These are phyloP conservation scores for Psittacula derbiana DNA, from an alignment of 2,797 vertebrate species.

Conservation along the genomic window DNA sequence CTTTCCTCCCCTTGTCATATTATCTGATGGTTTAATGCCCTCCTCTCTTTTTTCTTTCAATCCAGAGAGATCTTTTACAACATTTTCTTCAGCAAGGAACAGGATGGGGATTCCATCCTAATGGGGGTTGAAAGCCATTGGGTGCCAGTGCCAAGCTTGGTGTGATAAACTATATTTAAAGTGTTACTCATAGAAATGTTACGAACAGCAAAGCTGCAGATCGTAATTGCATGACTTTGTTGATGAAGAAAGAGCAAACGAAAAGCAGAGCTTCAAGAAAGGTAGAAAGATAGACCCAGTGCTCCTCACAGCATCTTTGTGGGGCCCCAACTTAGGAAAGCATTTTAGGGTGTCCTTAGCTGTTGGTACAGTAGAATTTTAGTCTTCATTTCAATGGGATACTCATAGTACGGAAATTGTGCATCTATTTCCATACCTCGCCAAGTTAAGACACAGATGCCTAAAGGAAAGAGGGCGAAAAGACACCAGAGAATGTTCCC, in stretches of 20 bases:
- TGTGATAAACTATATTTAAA: background rate
- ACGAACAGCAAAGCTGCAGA: background rate
- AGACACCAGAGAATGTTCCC: background rate
- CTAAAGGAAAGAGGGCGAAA: background rate
- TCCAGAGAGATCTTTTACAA: background rate
- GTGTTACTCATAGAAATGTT: background rate
- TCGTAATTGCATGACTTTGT: background rate
- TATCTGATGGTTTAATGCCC: background rate
- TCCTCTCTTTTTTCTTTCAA: background rate
- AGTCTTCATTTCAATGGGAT: background rate
- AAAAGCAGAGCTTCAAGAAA: background rate
- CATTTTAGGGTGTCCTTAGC: background rate
- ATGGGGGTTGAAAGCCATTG: background rate
- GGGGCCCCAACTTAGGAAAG: background rate
- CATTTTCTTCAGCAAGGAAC: background rate
- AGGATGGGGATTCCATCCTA: background rate
- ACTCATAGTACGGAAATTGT: background rate
- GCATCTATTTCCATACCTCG: background rate
- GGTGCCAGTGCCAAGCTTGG: background rate
- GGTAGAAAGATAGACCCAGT: background rate
- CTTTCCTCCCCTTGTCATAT: background rate
- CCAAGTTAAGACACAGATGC: background rate
- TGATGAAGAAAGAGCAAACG: background rate
- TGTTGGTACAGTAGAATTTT: fast-evolving
- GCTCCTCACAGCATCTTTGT: background rate